phyloP scores from a whole-genome alignment of 2,797 vertebrate genomes.

The Gobio occitaniae region DNA sequence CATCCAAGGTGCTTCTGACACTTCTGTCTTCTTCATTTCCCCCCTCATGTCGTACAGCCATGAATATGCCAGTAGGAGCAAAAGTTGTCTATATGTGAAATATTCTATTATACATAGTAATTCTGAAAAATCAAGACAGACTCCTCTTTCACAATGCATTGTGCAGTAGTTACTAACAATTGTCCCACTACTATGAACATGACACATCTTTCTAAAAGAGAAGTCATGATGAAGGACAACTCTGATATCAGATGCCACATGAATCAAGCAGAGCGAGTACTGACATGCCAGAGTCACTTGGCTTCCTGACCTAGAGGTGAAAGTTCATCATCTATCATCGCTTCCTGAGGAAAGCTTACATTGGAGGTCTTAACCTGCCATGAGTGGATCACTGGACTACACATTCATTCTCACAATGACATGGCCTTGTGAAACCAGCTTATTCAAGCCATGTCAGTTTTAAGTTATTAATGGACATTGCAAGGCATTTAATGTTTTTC shows the following conservation, averaged over 20 bases:
- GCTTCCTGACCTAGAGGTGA: constrained; percentile 61
- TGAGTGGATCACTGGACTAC: constrained; percentile 7
- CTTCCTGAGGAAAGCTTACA: constrained; percentile 72
- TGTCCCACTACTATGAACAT: not conserved
- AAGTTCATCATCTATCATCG: constrained; percentile 71
- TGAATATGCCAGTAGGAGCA: constrained; percentile 36
- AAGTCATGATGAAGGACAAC: not conserved
- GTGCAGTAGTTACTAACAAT: constrained; percentile 3
- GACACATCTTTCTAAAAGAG: constrained; percentile 24
- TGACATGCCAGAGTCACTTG: constrained; percentile 40
- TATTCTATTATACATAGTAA: constrained; percentile 5
- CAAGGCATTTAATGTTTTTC: not conserved
- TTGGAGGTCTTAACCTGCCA: constrained; percentile 14
- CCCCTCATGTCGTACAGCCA: constrained; percentile 39
- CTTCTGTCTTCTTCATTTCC: constrained; percentile 35
- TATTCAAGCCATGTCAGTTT: not conserved
- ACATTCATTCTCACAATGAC: constrained; percentile 9
- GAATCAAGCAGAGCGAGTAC: constrained; percentile 11
- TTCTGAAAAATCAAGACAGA: constrained; percentile 24
- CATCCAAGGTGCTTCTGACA: constrained; percentile 65
- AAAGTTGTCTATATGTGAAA: constrained; percentile 39
- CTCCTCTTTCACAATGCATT: not conserved
- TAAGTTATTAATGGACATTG: not conserved
- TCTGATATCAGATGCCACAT: constrained; percentile 27
- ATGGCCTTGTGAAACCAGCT: not conserved